These are phyloP conservation scores for Galeopterus variegatus DNA, from an alignment of 2,113 vertebrate species.

Conservation along the genomic window DNA sequence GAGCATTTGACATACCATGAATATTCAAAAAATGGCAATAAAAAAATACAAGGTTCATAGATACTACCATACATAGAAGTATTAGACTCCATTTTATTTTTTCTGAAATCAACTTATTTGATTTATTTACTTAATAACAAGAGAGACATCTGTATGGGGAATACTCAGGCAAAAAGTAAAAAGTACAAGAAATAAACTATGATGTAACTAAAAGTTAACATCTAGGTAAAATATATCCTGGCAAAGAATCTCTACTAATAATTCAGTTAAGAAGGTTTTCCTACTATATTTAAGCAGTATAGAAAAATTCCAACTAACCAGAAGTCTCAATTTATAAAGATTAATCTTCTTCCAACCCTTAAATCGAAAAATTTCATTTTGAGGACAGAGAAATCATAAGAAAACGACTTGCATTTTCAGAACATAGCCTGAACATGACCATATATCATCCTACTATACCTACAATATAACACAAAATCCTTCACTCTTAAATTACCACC, in stretches of 20 bases:
- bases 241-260: conserved; percentile 33
- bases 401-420: conserved; percentile 37
- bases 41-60: conserved; percentile 11
- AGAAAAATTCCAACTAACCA: conserved; percentile 46
- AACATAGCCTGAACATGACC: not conserved
- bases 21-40: conserved; percentile 34
- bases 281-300: not conserved
- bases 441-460: not conserved
- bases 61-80: not conserved
- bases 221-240: not conserved
- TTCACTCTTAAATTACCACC: conserved; percentile 31
- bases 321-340: conserved; percentile 30
- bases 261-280: not conserved
- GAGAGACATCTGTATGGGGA: not conserved
- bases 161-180: not conserved
- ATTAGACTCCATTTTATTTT: not conserved
- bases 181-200: not conserved
- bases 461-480: conserved; percentile 48
- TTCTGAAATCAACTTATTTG: conserved; percentile 3
- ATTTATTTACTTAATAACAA: conserved; percentile 46
- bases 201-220: conserved; percentile 30
- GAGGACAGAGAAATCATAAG: conserved; percentile 35
- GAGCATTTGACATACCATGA: not conserved
- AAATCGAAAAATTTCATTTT: conserved; percentile 23
- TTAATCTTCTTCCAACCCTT: not conserved